Percentiles rank a stretch among this genome's conserved stretches.
phyloP scores from a whole-genome alignment of 2,797 vertebrate species.

The Diglossa cyanea region DNA sequence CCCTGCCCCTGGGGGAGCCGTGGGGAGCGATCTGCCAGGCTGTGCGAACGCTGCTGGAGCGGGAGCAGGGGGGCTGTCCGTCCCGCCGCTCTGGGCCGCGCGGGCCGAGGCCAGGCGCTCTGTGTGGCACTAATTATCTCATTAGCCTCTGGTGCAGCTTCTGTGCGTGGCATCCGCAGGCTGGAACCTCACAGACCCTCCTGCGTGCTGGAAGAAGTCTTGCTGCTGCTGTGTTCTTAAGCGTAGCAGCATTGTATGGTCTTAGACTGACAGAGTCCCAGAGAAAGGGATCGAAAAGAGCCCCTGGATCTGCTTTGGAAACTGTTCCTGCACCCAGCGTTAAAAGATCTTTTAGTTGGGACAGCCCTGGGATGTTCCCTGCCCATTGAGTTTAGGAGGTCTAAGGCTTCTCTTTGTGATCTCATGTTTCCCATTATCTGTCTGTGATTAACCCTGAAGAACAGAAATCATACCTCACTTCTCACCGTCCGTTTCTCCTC shows the following conservation, averaged over 20 bases:
- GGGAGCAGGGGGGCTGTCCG: not conserved
- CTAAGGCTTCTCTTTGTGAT: too few relatives aligned
- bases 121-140: not conserved
- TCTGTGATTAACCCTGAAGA: not conserved
- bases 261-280: not conserved
- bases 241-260: not conserved
- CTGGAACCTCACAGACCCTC: not conserved
- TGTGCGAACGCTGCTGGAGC: not conserved
- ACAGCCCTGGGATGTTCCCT: not conserved
- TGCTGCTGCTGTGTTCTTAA: not conserved
- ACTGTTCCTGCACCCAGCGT: not conserved
- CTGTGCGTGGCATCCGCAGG: not conserved
- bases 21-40: not conserved
- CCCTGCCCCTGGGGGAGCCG: not conserved
- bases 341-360: not conserved
- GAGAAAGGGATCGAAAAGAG: not conserved
- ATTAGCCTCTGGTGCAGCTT: not conserved
- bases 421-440: not conserved
- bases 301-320: not conserved
- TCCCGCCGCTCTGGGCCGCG: too few relatives aligned
- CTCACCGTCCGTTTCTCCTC: fast-evolving
- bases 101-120: not conserved
- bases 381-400: not conserved
- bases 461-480: not conserved
- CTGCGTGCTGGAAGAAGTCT: not conserved